Conservation (phyloP, 1,140 invertebrate species). For the Camponotus floridanus region DNA sequence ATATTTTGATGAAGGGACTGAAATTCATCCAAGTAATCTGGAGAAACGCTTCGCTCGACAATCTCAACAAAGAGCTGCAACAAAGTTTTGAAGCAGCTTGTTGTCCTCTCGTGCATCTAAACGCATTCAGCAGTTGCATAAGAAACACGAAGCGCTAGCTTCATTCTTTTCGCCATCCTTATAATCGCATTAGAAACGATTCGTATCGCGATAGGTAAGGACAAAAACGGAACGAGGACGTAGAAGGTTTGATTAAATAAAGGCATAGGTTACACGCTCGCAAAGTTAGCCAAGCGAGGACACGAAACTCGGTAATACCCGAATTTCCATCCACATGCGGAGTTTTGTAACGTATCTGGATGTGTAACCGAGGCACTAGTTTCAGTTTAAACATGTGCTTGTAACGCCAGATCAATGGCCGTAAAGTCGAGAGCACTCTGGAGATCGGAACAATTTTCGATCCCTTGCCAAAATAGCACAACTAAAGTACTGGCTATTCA, state of each 20-base stretch:
- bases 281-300: constrained; percentile 37
- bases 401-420: constrained; percentile 49
- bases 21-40: constrained; percentile 33
- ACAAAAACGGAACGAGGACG: neutral
- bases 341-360: constrained; percentile 48
- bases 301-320: constrained; percentile 49
- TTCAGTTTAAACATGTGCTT: constrained; percentile 46
- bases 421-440: constrained; percentile 46
- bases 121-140: neutral
- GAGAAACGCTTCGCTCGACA: constrained; percentile 18
- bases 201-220: neutral
- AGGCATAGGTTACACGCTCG: constrained; percentile 7
- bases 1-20: constrained; percentile 63
- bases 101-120: constrained; percentile 15
- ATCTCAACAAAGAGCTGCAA: neutral
- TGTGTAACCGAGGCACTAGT: constrained; percentile 51
- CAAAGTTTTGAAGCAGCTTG: constrained; percentile 18
- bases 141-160: neutral
- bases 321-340: constrained; percentile 44
- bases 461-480: constrained; percentile 1
- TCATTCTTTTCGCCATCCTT: neutral
- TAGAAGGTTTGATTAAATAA: constrained; percentile 47
- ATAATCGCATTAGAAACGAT: neutral
- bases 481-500: constrained; percentile 11
- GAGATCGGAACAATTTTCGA: constrained; percentile 55